These are phyloP conservation scores for Hypanus sabinus DNA, from an alignment of 2,113 vertebrate genomes.

Conservation along the genomic window DNA sequence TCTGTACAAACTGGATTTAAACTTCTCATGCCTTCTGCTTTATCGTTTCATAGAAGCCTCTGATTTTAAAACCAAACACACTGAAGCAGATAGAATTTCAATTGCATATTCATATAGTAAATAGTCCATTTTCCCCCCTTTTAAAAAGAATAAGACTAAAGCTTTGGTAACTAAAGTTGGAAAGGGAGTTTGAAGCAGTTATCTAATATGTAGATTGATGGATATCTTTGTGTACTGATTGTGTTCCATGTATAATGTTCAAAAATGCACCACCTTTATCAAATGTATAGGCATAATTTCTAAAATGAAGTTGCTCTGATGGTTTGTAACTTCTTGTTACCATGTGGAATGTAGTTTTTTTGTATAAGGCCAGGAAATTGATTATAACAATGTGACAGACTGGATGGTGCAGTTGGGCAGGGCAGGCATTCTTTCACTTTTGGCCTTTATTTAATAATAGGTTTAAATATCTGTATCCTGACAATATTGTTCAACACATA, in stretches of 20 bases:
- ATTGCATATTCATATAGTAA: background rate
- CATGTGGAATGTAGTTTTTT: background rate
- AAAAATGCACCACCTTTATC: background rate
- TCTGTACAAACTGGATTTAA: conserved; percentile 48
- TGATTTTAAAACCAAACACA: too few species aligned
- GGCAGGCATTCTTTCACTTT: background rate
- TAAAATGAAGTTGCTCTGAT: background rate
- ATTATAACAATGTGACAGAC: background rate
- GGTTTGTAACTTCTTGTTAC: background rate
- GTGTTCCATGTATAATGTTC: too few species aligned
- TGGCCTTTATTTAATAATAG: background rate
- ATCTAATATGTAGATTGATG: background rate
- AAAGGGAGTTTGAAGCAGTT: background rate
- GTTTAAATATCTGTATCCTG: background rate
- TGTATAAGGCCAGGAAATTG: background rate
- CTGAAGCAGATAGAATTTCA: background rate
- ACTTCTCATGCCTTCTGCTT: conserved; percentile 45
- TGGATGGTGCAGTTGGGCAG: background rate
- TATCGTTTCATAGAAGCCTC: background rate
- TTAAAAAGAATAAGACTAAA: background rate
- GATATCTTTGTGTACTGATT: background rate
- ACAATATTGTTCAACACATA: background rate
- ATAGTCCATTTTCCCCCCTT: background rate
- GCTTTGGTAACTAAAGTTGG: background rate
- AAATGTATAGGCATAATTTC: background rate